Conservation (phyloP, 2,113 vertebrate species). For the Felis chaus region DNA sequence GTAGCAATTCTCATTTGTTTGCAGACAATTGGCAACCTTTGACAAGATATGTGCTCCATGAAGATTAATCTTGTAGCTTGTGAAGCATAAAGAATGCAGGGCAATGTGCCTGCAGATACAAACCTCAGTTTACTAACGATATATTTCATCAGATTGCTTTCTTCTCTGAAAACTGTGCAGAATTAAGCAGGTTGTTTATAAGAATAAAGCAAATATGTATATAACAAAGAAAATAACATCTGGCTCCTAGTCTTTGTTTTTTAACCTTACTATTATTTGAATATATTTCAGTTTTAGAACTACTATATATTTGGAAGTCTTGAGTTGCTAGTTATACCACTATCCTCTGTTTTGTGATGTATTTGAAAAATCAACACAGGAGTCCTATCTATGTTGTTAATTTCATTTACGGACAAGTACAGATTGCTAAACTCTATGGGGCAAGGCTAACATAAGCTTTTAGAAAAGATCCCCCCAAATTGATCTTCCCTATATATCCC, state of each 20-base stretch:
- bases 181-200: neutral
- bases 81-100: neutral
- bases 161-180: neutral
- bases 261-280: neutral
- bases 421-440: neutral
- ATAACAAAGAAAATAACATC: neutral
- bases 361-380: neutral
- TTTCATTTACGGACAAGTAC: neutral
- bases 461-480: neutral
- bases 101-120: fast-evolving
- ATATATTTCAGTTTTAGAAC: neutral
- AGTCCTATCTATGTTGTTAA: neutral
- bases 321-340: neutral
- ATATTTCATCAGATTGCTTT: neutral
- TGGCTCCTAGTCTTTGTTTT: neutral
- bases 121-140: neutral
- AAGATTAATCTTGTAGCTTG: neutral
- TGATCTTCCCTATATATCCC: neutral
- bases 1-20: neutral
- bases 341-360: neutral
- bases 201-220: neutral
- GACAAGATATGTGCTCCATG: neutral
- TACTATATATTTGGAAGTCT: neutral
- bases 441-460: neutral
- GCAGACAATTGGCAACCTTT: neutral